Evolutionary conservation across 2,888 invertebrate genomes (phyloP).

Genomic region (Andrena praecox): DNA sequence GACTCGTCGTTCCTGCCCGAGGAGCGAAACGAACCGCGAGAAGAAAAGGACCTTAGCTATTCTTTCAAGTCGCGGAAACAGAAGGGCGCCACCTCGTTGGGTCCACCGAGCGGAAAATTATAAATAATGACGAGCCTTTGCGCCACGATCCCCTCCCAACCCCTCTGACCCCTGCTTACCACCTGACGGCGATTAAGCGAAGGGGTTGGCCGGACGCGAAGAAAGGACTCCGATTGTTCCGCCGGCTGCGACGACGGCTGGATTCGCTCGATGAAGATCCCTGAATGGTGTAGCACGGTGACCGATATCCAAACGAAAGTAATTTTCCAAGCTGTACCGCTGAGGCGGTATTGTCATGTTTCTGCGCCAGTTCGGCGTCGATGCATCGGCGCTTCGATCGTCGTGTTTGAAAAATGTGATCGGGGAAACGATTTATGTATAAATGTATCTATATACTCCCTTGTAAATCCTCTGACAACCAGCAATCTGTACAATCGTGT

Average conservation of each 20-base stretch:
- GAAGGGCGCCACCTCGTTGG: conserved; percentile 62
- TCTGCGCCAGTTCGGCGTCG: not conserved
- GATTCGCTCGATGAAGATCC: not conserved
- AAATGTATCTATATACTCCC: too few species aligned
- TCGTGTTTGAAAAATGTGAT: too few species aligned
- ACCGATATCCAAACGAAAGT: conserved; percentile 54
- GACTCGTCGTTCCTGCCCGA: conserved; percentile 49
- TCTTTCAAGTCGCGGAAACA: conserved; percentile 77
- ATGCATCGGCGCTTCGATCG: not conserved
- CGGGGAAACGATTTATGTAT: too few species aligned
- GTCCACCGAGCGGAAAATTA: conserved; percentile 82
- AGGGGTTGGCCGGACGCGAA: not conserved
- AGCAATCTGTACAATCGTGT: too few species aligned
- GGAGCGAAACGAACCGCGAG: conserved; percentile 54
- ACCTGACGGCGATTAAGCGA: conserved; percentile 12
- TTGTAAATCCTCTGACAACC: too few species aligned
- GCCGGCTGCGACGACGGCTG: conserved; percentile 16
- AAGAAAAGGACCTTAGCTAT: conserved; percentile 69
- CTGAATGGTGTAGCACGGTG: conserved; percentile 35
- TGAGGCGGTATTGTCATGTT: not conserved
- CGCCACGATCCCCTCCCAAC: conserved; percentile 27
- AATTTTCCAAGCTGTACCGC: not conserved
- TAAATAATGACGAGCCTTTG: conserved; percentile 82
- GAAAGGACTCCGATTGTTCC: conserved; percentile 24
- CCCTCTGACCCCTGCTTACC: conserved; percentile 30